Base-by-base conservation (phyloP, 92 coral and sea anemone genomes). In the Diadumene lineata region DNA sequence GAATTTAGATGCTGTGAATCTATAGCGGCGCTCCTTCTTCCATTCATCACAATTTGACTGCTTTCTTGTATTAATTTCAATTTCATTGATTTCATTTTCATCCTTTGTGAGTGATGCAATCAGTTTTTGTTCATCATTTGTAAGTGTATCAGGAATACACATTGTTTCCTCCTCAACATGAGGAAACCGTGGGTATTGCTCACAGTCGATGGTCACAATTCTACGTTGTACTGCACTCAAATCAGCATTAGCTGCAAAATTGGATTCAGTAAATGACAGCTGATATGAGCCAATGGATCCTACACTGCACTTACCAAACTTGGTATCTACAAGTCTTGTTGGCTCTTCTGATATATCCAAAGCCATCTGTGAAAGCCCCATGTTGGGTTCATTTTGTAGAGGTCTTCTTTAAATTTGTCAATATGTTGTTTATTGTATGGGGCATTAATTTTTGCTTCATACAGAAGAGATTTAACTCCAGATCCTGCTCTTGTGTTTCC, bases 391-490 rank as follows among this genome's bases (percentile, higher is more conserved):
- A 88, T 81, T 29, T 38, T 75, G 66, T 48, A 66, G 44, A 88
- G 53, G 30, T 56, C 70, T 64, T 29, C 51, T 44, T 77, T 81
- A 34, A 88, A 74, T 58, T 25, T 43, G 0, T 50, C 21, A 11
- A 66, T 80, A 13, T 69, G 77, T 1, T 48, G 32, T 18, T 28
- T 43, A 58, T 83, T 56, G 11, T 34, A 26, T 23, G 10, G 58
- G 25, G 72, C 18, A 17, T 76, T 70, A 13, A 43, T 69, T 26
- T 85, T 50, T 10, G 90, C 87, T 69, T 90, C 96, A 56, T 80
- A 83, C 86, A n/a, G n/a, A n/a, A n/a, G n/a, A n/a, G n/a, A 86
- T 53, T 76, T 78, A 11, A 90, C 60, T 7, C 96, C 86, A 31
- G 43, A n/a, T n/a, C n/a, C n/a, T n/a, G n/a, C n/a, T n/a, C n/a